Evolutionary conservation across 2,113 vertebrate species (phyloP).

Genomic region (Lophochroa leadbeateri): DNA sequence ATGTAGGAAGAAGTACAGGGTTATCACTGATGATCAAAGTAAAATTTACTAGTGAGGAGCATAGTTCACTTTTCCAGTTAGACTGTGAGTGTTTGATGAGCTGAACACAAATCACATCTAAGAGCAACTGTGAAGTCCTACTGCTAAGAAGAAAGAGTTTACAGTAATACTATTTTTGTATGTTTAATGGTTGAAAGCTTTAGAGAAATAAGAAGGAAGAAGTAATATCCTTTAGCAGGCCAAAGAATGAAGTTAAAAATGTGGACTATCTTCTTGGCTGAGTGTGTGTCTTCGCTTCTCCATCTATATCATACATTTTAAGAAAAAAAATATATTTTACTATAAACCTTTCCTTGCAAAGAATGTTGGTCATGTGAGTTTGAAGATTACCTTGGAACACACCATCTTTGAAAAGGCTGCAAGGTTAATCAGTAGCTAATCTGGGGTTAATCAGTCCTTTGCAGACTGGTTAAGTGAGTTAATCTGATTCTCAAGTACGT

Average conservation of each 20-base stretch:
- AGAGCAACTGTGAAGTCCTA: not conserved
- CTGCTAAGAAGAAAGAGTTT: slow-evolving; percentile 6
- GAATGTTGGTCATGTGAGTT: not conserved
- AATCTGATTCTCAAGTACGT: not conserved
- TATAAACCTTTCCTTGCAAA: not conserved
- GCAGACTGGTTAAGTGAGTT: not conserved
- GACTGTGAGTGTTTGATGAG: not conserved
- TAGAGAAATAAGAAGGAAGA: not conserved
- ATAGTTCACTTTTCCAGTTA: not conserved
- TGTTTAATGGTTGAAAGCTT: not conserved
- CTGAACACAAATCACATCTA: not conserved
- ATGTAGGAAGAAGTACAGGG: not conserved
- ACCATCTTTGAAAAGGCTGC: not conserved
- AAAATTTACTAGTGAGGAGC: not conserved
- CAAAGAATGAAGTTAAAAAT: not conserved
- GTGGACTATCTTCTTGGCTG: not conserved
- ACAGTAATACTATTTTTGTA: not conserved
- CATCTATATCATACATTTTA: not conserved
- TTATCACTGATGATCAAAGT: not conserved
- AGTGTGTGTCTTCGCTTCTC: not conserved
- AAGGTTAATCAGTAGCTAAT: not conserved
- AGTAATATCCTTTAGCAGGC: not conserved
- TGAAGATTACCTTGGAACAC: not conserved
- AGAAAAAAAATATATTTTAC: not conserved
- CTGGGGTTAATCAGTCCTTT: not conserved